These are phyloP conservation scores for Drosophila nr. fundita DNA, from an alignment of 2,888 invertebrate genomes.

Conservation along the genomic window DNA sequence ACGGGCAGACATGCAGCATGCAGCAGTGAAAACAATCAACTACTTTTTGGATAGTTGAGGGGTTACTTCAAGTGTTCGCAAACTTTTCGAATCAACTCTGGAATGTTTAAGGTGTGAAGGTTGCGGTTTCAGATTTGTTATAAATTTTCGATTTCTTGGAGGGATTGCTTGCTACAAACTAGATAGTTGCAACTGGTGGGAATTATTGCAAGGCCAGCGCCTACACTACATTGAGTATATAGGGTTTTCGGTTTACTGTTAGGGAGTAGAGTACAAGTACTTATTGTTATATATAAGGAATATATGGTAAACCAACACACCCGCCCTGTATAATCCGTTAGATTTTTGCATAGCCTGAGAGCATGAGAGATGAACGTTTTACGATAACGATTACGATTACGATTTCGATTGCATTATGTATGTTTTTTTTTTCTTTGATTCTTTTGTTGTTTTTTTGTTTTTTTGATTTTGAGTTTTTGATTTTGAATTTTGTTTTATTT, in stretches of 20 bases:
- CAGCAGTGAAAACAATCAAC: slow-evolving; percentile 37
- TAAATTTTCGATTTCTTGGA: slow-evolving; percentile 8
- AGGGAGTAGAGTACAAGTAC: slow-evolving; percentile 47
- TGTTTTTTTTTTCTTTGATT: not conserved
- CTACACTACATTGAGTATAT: slow-evolving; percentile 44
- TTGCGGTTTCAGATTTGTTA: slow-evolving; percentile 7
- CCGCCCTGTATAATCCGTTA: slow-evolving; percentile 73
- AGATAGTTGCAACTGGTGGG: slow-evolving; percentile 26
- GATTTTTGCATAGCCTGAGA: slow-evolving; percentile 58
- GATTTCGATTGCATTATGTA: slow-evolving; percentile 31
- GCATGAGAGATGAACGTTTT: slow-evolving; percentile 72
- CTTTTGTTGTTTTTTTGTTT: slow-evolving; percentile 9
- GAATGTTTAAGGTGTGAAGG: slow-evolving; percentile 40
- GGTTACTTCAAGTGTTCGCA: slow-evolving; percentile 33
- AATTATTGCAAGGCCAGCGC: slow-evolving; percentile 30
- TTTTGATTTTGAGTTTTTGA: slow-evolving; percentile 22
- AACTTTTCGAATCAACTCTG: slow-evolving; percentile 53
- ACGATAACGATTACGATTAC: slow-evolving; percentile 51
- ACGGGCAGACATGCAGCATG: slow-evolving; percentile 50
- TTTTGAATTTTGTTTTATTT: slow-evolving; percentile 26
- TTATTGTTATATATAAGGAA: slow-evolving; percentile 46
- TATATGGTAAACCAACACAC: slow-evolving; percentile 71
- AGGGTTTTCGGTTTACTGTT: slow-evolving; percentile 22
- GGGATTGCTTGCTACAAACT: slow-evolving; percentile 41
- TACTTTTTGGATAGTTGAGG: slow-evolving; percentile 30